Base-by-base conservation (phyloP, 2,888 invertebrate species). In the Abscondita cerata region DNA sequence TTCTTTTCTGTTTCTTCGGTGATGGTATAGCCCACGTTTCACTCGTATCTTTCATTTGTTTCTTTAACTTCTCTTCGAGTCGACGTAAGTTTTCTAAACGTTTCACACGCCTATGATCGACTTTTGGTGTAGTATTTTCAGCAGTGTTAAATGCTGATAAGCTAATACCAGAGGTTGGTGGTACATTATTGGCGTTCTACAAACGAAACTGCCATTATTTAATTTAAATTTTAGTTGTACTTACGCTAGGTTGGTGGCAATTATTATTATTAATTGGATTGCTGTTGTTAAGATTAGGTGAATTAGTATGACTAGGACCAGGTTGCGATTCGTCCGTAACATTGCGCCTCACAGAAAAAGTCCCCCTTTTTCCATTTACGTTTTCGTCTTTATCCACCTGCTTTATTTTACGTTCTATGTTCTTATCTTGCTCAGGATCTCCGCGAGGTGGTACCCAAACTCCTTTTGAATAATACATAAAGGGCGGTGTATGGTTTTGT, bases 341-440 rank as follows among this genome's bases (percentile, higher is more conserved):
- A 41, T 77, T 74, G 54, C 40, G 53, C 8, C 53, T 16, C 31
- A 66, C 69, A 6, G 63, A 41, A 50, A 88, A 75, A 4, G 83
- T 81, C 44, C 90, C 90, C 70, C 88, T 82, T 68, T 85, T 84
- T 1, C 91, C 91, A 80, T 91, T 91, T 19, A 91, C 86, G 77
- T 91, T 90, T 68, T 87, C 88, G 76, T 91, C 91, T 74, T 83
- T 83, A 74, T 89, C 89, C 53, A 82, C 83, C 72, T 83, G 84
- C 69, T 63, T 78, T 72, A 9, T 78, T 77, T 70, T 79, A 73
- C 69, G 76, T 77, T 60, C 68, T 33, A 64, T 61, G 8, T 59
- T 48, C 20, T 59, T 81, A 77, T 34, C 80, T 78, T 1, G 79
- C 76, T 0, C 81, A 76, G 13, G 19, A 11, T 58, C 62, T 82